Percentiles rank a stretch among this genome's conserved stretches.
Conservation (phyloP, 2,113 vertebrate genomes). For the Oreocharis arfaki region DNA sequence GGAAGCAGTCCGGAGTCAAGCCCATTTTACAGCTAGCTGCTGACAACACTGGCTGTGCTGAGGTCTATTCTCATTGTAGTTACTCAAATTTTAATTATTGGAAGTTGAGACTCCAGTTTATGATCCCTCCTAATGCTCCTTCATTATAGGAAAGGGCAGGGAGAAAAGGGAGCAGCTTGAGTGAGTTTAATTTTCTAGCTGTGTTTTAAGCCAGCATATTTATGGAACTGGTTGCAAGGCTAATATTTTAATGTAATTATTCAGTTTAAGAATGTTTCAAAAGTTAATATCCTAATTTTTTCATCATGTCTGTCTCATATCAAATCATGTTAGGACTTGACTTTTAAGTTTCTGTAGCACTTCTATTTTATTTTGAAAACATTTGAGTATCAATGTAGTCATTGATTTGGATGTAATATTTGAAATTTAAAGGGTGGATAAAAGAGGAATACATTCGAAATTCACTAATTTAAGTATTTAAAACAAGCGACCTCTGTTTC, state of each 20-base stretch:
- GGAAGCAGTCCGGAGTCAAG: not conserved
- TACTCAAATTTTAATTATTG: not conserved
- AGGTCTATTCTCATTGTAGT: not conserved
- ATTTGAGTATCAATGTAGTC: not conserved
- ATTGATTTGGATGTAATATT: not conserved
- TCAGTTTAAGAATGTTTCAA: not conserved
- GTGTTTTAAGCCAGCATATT: not conserved
- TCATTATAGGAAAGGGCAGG: accelerated
- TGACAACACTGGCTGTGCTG: not conserved
- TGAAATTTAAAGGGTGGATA: not conserved
- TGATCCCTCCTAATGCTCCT: not conserved
- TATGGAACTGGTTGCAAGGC: not conserved
- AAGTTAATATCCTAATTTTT: not conserved
- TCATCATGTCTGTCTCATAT: not conserved
- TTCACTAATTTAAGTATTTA: not conserved
- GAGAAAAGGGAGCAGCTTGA: not conserved
- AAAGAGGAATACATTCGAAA: not conserved
- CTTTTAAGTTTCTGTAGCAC: not conserved
- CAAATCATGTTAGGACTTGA: not conserved
- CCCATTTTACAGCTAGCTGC: not conserved
- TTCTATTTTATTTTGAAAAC: not conserved
- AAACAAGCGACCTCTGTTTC: not conserved
- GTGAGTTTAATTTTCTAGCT: not conserved
- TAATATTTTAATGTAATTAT: not conserved
- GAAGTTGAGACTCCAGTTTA: not conserved